phyloP scores from a whole-genome alignment of 1,140 invertebrate species.

The Teleogryllus occipitalis region DNA sequence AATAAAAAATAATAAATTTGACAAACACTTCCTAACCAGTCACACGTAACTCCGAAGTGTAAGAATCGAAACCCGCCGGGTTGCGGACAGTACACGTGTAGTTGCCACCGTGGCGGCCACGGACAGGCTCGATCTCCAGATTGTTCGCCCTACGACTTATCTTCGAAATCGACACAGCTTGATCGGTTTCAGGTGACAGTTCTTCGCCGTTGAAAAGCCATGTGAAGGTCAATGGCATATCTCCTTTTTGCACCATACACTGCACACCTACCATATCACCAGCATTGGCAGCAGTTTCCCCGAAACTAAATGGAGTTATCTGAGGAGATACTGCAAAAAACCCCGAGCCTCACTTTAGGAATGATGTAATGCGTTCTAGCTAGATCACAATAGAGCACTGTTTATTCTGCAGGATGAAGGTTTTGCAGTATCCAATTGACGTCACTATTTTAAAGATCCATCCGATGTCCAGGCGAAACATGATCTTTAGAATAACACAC shows the following conservation, averaged over 20 bases:
- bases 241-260: conserved; percentile 64
- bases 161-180: conserved; percentile 38
- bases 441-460: no score
- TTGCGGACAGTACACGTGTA: conserved; percentile 73
- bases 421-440: no score
- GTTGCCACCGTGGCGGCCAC: conserved; percentile 64
- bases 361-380: no score
- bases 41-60: conserved; percentile 42
- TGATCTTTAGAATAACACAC: no score
- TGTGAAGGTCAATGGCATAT: conserved; percentile 56
- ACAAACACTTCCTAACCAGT: background rate
- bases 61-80: conserved; percentile 52
- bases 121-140: conserved; percentile 65
- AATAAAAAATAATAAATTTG: no score
- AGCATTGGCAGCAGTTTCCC: conserved; percentile 48
- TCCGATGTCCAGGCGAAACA: no score
- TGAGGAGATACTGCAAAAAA: conserved; percentile 47
- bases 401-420: no score
- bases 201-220: conserved; percentile 55
- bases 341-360: no score
- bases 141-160: conserved; percentile 61
- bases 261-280: conserved; percentile 65
- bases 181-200: conserved; percentile 25
- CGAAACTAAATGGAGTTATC: conserved; percentile 42
- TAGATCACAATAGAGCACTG: no score